Percentiles rank a stretch among this genome's conserved stretches.
Conservation (phyloP, 2,113 vertebrate genomes). For the Hypomesus transpacificus region DNA sequence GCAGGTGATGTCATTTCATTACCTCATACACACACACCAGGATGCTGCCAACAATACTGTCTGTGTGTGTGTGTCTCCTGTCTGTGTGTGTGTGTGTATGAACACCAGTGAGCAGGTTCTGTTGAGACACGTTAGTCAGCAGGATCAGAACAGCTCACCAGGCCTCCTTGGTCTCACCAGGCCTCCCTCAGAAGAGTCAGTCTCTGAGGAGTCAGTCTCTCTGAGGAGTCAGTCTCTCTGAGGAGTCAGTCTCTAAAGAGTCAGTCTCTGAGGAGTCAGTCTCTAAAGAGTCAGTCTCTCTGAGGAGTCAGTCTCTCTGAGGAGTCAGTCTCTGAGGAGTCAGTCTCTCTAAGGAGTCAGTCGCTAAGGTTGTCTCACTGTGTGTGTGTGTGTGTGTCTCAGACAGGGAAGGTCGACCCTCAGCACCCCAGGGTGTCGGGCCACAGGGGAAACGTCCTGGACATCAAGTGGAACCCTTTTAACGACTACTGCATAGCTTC, state of each 20-base stretch:
- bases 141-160: too few relatives aligned
- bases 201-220: too few relatives aligned
- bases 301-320: too few relatives aligned
- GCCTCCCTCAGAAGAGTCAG: too few relatives aligned
- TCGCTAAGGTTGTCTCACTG: neutral
- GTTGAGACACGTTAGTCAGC: too few relatives aligned
- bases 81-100: neutral
- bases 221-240: too few relatives aligned
- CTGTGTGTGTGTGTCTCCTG: neutral
- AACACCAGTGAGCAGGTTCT: neutral
- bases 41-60: neutral
- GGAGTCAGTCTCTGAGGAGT: too few relatives aligned
- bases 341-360: too few relatives aligned
- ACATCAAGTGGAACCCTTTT: conserved; percentile 95
- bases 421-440: conserved; percentile 85
- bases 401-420: conserved; percentile 91
- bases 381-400: conserved; percentile 33
- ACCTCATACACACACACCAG: neutral
- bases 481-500: conserved; percentile 90
- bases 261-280: too few relatives aligned
- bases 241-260: too few relatives aligned
- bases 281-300: too few relatives aligned
- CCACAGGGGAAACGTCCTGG: conserved; percentile 85
- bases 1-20: neutral
- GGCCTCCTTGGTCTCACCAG: too few relatives aligned